Evolutionary conservation across 1,140 invertebrate species (phyloP), one percentile per base, ranked within the genome.

Genomic region (Sycophila sp.): DNA sequence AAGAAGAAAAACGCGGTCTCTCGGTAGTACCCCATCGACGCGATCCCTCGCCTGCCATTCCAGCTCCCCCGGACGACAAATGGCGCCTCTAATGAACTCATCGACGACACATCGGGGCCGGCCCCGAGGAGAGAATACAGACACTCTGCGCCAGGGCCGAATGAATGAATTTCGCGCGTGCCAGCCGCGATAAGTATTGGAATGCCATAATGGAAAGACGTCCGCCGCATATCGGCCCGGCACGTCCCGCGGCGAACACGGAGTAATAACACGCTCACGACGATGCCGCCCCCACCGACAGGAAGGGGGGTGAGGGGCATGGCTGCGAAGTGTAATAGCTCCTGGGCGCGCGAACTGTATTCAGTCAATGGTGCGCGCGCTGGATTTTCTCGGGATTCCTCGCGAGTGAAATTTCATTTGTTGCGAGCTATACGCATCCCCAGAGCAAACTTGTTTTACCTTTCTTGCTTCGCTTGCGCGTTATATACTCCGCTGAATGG

Each of bases 131-230:
- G 4, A 58, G 15, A 36, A 8, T 13, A 40, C 11, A 40, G 49
- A 51, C 45, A 32, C 42, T n/a, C n/a, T 32, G 32, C 49, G 32
- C 30, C 34, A 69, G 34, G 59, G 67, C 49, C 40, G 72, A 75
- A 77, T 76, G 75, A 75, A 77, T 76, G 75, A 78, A 74, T 76
- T 74, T 78, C 55, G 65, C 70, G 64, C 73, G 73, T 60, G 72
- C 75, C 71, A 74, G 34, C 69, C 40, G 63, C 70, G 77, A 75
- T 76, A 69, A 74, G 74, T 76, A 75, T 75, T 75, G 75, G 74
- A 76, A 78, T 76, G 73, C 67, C 75, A 65, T 76, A 76, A 78
- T 75, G 73, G 73, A 73, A 76, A 66, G 65, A 72, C 67, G 58
- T 69, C 49, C 28, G 51, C 59, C 64, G 26, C 17, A 6, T 56